Evolutionary conservation across 30 jellyfish, hydroid and myxozoan genomes (phyloP), one percentile per base, ranked within the genome.

Genomic region (Aurelia coerulea): DNA sequence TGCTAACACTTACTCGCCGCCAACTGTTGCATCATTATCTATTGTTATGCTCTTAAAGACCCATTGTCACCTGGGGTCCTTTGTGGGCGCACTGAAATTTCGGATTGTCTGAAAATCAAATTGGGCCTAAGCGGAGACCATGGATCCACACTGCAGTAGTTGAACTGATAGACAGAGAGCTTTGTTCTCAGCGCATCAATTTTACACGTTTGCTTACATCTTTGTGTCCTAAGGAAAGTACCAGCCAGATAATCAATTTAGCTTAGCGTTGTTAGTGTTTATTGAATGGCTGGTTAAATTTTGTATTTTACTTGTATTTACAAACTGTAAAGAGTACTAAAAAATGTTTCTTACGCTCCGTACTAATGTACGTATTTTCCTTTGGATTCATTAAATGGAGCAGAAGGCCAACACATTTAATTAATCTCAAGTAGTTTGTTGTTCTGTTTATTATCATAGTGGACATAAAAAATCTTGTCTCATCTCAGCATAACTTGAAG

Each of bases 251-350:
- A 23, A 13, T 60, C 70, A 60, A 60, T 60, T 17, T 60, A 60
- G 70, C 70, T 60, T n/a, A 23, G 70, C 70, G 35, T 31, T 41
- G 35, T 59, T 77, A 59, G 56, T 79, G 75, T 79, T 19, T 79
- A 79, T 19, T 79, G 80, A 65, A 66, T 66, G 42, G 80, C 72
- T 41, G 74, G 80, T 78, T 60, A 58, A 39, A 46, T 81, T 81
- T 81, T 81, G 91, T 81, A 81, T 81, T 81, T 81, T 81, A 81
- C 91, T 68, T 67, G 84, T 67, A 67, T 64, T 59, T 81, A 67
- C 62, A 0, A 54, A 66, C 14, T 68, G 91, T 70, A 68, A 67
- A 70, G 84, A 54, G 84, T 79, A 79, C 67, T 65, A 80, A 80
- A 79, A 67, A 15, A 49, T 15, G 70, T 52, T 68, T 69, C 76